Evolutionary conservation across 2,113 vertebrate genomes (phyloP).

Genomic region (Engraulis encrasicolus): DNA sequence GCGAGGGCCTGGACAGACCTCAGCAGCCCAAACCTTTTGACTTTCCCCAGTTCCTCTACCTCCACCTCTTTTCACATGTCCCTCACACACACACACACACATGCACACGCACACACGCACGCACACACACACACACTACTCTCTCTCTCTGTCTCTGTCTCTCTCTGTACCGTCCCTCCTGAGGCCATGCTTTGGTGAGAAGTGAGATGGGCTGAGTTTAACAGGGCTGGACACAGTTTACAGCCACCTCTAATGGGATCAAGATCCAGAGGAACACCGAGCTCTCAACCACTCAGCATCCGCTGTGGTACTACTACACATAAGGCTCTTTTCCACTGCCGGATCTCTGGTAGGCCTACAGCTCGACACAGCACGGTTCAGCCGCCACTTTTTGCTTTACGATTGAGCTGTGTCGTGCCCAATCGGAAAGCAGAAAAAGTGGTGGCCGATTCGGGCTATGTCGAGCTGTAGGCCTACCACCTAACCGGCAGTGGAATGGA

Average conservation of each 20-base stretch:
- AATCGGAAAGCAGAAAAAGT: no score
- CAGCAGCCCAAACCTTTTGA: constrained; percentile 31
- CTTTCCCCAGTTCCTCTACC: background rate
- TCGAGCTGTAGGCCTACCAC: no score
- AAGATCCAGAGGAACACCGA: background rate
- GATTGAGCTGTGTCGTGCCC: no score
- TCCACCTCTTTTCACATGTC: background rate
- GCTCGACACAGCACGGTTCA: no score
- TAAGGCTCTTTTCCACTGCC: no score
- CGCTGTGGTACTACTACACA: background rate
- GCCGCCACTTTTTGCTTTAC: no score
- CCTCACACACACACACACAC: background rate
- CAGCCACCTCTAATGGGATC: background rate
- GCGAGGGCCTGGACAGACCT: constrained; percentile 29
- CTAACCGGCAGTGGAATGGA: no score
- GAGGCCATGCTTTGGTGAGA: background rate
- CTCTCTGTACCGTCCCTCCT: background rate
- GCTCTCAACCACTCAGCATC: background rate
- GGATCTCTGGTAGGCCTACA: no score
- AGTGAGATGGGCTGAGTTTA: background rate
- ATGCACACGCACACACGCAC: background rate
- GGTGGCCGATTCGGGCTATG: no score
- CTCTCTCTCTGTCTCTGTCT: background rate
- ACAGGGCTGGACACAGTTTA: constrained; percentile 14
- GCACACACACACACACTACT: background rate